Conservation (phyloP, 2,888 invertebrate species). For the Graphium colonna region DNA sequence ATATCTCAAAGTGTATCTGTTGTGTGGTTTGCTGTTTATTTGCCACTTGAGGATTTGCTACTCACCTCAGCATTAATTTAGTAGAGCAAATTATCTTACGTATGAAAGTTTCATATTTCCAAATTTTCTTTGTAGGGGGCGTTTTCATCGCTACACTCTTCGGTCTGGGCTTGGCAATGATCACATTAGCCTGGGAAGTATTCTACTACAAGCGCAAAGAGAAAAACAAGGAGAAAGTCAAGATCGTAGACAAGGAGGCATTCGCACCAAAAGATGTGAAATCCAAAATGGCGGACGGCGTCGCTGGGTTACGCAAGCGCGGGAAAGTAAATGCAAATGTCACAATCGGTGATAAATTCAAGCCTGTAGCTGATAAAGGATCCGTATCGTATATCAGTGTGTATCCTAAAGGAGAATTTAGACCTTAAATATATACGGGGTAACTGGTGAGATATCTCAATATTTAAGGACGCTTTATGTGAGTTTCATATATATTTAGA, state of each 20-base stretch:
- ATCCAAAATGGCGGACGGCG: conserved; percentile 33
- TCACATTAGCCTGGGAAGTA: conserved; percentile 90
- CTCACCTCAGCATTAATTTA: no score
- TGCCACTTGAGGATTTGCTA: no score
- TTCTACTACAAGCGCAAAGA: conserved; percentile 85
- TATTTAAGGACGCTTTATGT: no score
- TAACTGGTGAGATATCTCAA: no score
- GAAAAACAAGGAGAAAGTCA: conserved; percentile 49
- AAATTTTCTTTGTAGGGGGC: conserved; percentile 88
- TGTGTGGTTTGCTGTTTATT: no score
- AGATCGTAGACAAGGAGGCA: conserved; percentile 41
- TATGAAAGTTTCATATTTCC: no score
- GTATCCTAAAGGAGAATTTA: conserved; percentile 56
- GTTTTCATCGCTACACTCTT: conserved; percentile 94
- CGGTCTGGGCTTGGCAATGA: conserved; percentile 90
- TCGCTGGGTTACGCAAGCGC: conserved; percentile 38
- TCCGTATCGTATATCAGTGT: conserved; percentile 64
- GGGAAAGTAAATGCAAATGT: conserved; percentile 41
- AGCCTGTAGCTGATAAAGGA: conserved; percentile 50
- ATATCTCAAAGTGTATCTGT: no score
- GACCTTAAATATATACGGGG: conserved; percentile 46
- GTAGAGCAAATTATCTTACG: no score
- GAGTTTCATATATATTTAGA: no score
- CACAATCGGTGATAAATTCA: conserved; percentile 70
- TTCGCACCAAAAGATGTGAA: conserved; percentile 37